phyloP scores from a whole-genome alignment of 2,797 vertebrate species.

The Tachyglossus aculeatus region DNA sequence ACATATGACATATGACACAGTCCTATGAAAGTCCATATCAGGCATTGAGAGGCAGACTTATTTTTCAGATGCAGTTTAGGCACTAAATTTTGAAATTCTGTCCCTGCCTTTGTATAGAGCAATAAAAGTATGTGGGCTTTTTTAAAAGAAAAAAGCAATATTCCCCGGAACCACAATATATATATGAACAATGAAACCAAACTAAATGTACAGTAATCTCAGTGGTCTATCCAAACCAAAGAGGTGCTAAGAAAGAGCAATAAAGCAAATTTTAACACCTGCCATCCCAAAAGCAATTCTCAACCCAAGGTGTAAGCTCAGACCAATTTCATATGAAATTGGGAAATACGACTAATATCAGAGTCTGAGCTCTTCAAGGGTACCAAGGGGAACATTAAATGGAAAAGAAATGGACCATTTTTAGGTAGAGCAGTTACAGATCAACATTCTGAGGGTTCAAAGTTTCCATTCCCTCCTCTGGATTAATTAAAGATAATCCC shows the following conservation, averaged over 20 bases:
- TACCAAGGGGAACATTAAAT: neutral
- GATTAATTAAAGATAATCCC: neutral
- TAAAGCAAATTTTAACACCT: slow-evolving; percentile 57
- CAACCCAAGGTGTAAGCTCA: no score
- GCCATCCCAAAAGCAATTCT: slow-evolving; percentile 52
- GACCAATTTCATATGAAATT: slow-evolving; percentile 60
- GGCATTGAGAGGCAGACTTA: neutral
- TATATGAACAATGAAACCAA: slow-evolving; percentile 55
- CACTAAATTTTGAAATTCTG: slow-evolving; percentile 60
- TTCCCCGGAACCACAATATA: slow-evolving; percentile 50
- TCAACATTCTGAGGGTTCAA: neutral
- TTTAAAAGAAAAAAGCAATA: slow-evolving; percentile 68
- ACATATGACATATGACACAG: no score
- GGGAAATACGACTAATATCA: slow-evolving; percentile 55
- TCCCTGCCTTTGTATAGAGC: slow-evolving; percentile 55
- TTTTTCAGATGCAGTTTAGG: slow-evolving; percentile 39
- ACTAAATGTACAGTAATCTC: slow-evolving; percentile 56
- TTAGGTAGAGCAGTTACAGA: neutral
- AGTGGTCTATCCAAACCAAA: slow-evolving; percentile 43
- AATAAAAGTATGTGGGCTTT: slow-evolving; percentile 65
- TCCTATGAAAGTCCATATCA: no score
- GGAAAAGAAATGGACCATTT: neutral
- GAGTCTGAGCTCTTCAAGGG: slow-evolving; percentile 22
- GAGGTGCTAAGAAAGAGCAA: slow-evolving; percentile 49
- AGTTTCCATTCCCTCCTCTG: neutral